These are phyloP conservation scores for Clarias macrocephalus DNA, from an alignment of 2,113 vertebrate genomes.

Conservation along the genomic window DNA sequence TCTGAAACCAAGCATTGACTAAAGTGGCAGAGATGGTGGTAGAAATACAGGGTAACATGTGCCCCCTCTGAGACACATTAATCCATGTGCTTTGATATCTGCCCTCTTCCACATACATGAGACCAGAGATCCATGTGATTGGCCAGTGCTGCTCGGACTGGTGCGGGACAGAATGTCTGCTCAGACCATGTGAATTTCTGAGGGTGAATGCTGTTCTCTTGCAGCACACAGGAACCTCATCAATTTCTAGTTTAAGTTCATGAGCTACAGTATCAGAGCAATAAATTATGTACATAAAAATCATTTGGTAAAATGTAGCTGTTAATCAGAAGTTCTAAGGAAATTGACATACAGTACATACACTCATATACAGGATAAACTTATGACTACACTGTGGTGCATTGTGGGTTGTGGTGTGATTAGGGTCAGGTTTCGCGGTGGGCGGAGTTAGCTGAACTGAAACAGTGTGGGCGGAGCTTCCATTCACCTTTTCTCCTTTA, in stretches of 20 bases:
- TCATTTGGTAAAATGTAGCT: not conserved
- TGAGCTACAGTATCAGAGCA: not conserved
- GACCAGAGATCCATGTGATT: no score
- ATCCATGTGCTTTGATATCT: not conserved
- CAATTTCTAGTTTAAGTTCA: not conserved
- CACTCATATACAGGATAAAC: no score
- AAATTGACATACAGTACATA: not conserved
- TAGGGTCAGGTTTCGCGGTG: not conserved
- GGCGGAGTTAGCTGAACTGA: not conserved
- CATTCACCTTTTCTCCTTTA: slow-evolving; percentile 94
- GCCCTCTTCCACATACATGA: not conserved
- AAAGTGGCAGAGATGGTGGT: no score
- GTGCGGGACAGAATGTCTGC: no score
- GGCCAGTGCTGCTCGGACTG: not conserved
- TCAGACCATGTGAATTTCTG: no score
- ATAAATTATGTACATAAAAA: not conserved
- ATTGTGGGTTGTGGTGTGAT: not conserved
- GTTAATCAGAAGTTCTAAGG: not conserved
- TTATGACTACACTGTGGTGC: not conserved
- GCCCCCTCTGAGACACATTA: not conserved
- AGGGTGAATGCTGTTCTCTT: not conserved
- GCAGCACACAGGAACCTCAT: not conserved
- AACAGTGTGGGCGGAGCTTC: not conserved
- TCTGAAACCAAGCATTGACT: no score
- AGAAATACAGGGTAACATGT: not conserved